These are phyloP conservation scores for Netelia melanura DNA, from an alignment of 2,888 invertebrate species.

Conservation along the genomic window DNA sequence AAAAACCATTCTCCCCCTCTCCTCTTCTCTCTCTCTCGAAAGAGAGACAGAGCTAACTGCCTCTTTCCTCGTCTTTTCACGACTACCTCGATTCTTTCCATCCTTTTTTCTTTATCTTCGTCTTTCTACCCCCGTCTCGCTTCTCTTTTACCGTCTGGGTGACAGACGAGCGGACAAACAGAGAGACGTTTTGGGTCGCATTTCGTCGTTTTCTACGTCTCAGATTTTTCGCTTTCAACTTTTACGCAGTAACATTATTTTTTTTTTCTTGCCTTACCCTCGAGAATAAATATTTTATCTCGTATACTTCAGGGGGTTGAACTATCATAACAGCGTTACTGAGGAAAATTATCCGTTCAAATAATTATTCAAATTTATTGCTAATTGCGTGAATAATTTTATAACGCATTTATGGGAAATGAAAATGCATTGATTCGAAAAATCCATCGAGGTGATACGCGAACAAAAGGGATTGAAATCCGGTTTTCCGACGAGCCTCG, in stretches of 20 bases:
- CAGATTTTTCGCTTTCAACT: slow-evolving; percentile 63
- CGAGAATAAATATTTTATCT: not conserved
- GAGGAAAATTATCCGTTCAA: no score
- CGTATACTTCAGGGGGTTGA: not conserved
- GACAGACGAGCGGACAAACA: slow-evolving; percentile 46
- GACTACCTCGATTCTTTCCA: slow-evolving; percentile 42
- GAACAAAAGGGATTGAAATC: slow-evolving; percentile 11
- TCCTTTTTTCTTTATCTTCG: slow-evolving; percentile 30
- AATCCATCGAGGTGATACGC: not conserved
- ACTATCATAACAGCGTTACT: no score
- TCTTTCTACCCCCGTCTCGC: not conserved
- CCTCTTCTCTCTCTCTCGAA: slow-evolving; percentile 21
- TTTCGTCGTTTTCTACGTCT: slow-evolving; percentile 17
- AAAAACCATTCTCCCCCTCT: slow-evolving; percentile 61
- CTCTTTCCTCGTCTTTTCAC: slow-evolving; percentile 50
- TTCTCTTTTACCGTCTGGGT: slow-evolving; percentile 15
- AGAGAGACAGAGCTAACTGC: no score
- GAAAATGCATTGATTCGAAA: not conserved
- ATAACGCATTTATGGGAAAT: no score
- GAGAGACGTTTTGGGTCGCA: slow-evolving; percentile 20
- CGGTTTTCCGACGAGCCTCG: not conserved
- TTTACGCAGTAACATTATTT: slow-evolving; percentile 53
- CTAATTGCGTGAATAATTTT: no score
- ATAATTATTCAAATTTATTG: no score
- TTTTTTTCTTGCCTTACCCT: not conserved